Evolutionary conservation across 2,113 vertebrate species (phyloP).

Genomic region (Mesitornis unicolor): DNA sequence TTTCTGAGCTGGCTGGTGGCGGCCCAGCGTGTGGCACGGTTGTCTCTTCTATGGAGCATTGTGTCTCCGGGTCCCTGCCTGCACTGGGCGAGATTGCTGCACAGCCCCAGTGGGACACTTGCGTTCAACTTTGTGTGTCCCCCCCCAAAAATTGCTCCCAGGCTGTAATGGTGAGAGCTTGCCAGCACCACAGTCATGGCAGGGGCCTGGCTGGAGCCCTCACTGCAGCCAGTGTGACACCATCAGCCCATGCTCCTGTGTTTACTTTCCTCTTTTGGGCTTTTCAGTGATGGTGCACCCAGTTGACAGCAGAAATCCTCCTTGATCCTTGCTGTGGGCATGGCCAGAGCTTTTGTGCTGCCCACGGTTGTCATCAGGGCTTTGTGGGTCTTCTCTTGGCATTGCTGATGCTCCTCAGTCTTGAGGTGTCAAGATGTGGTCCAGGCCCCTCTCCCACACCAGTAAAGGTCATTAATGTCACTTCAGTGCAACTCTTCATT

Average conservation of each 20-base stretch:
- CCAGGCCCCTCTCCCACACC: not conserved
- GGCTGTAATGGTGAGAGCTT: not conserved
- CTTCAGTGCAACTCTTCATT: too few relatives aligned
- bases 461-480: not conserved
- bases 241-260: not conserved
- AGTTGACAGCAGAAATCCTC: not conserved
- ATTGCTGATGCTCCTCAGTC: not conserved
- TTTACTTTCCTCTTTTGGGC: not conserved
- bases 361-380: rapidly evolving
- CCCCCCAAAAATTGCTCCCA: not conserved
- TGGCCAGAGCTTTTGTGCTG: rapidly evolving
- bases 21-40: not conserved
- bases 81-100: constrained; percentile 49
- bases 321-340: not conserved
- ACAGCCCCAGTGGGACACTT: constrained; percentile 5
- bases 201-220: not conserved
- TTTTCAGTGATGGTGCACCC: rapidly evolving
- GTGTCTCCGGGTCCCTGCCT: constrained; percentile 18
- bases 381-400: not conserved
- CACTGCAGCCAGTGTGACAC: rapidly evolving
- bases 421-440: too few relatives aligned
- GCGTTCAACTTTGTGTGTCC: constrained; percentile 22
- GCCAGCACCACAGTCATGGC: not conserved
- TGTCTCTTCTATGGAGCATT: constrained; percentile 26
- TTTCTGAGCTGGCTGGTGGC: constrained; percentile 54